Evolutionary conservation across 2,888 invertebrate genomes (phyloP).

Genomic region (Galeruca laticollis): DNA sequence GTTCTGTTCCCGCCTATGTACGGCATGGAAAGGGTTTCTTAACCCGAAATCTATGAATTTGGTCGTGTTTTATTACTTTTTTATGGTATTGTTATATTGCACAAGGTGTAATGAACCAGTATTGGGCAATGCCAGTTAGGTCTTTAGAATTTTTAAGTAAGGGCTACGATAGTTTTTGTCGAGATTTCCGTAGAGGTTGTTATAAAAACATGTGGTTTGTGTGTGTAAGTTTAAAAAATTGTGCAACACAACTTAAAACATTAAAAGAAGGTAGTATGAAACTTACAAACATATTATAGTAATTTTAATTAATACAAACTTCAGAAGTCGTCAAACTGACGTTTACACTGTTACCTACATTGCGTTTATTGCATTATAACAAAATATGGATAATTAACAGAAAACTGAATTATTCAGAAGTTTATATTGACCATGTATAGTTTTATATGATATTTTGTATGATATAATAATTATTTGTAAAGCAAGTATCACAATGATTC

Average conservation of each 20-base stretch:
- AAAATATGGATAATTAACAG: too few species aligned
- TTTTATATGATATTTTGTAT: too few species aligned
- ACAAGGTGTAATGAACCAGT: conserved; percentile 46
- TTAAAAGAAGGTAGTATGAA: neutral
- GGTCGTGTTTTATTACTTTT: conserved; percentile 33
- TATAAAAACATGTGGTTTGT: conserved; percentile 2
- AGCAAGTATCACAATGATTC: too few species aligned
- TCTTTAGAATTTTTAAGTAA: conserved; percentile 10
- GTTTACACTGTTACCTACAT: too few species aligned
- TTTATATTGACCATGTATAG: too few species aligned
- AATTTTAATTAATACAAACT: neutral
- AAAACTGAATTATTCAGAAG: too few species aligned
- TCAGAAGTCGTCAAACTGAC: too few species aligned
- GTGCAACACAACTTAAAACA: neutral
- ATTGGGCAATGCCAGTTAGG: conserved; percentile 28
- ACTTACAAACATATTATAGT: neutral
- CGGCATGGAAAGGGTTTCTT: conserved; percentile 36
- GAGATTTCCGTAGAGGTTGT: neutral
- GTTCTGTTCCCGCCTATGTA: conserved; percentile 14
- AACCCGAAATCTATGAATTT: conserved; percentile 30
- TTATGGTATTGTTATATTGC: conserved; percentile 45
- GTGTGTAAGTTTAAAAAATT: neutral
- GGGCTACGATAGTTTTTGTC: conserved; percentile 5
- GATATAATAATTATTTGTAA: too few species aligned
- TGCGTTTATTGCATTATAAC: too few species aligned